Evolutionary conservation across 2,113 vertebrate genomes (phyloP).

Genomic region (Riparia riparia): DNA sequence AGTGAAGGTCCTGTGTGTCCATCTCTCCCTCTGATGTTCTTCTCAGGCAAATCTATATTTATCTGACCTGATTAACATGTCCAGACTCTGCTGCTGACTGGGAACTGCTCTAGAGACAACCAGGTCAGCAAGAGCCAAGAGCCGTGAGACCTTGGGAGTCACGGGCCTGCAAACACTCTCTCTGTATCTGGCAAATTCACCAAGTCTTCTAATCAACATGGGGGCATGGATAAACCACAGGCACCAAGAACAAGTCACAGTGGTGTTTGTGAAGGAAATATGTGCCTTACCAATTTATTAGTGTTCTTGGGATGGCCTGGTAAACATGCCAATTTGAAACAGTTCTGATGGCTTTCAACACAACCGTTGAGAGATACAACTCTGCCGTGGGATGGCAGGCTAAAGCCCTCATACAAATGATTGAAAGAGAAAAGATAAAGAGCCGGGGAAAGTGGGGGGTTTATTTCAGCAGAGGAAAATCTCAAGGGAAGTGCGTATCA

Average conservation of each 20-base stretch:
- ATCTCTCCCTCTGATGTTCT: neutral
- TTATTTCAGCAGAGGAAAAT: neutral
- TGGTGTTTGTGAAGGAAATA: neutral
- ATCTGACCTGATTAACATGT: neutral
- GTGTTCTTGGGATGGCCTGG: neutral
- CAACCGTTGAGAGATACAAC: neutral
- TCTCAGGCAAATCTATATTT: neutral
- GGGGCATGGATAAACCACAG: neutral
- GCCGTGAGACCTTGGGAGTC: neutral
- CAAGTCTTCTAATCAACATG: neutral
- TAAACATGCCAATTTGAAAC: neutral
- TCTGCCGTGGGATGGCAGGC: accelerated
- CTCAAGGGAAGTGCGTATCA: neutral
- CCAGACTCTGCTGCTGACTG: neutral
- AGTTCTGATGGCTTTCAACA: neutral
- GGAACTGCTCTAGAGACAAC: neutral
- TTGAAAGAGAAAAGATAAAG: neutral
- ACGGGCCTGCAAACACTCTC: neutral
- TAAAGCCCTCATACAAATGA: neutral
- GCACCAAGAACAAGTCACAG: neutral
- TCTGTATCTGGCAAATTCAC: neutral
- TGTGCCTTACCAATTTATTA: neutral
- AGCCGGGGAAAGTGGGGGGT: neutral
- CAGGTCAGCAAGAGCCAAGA: neutral
- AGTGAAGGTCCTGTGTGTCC: neutral